Conservation (phyloP, 37 sponge, comb jelly and placozoan species). For the Amphimedon queenslandica region DNA sequence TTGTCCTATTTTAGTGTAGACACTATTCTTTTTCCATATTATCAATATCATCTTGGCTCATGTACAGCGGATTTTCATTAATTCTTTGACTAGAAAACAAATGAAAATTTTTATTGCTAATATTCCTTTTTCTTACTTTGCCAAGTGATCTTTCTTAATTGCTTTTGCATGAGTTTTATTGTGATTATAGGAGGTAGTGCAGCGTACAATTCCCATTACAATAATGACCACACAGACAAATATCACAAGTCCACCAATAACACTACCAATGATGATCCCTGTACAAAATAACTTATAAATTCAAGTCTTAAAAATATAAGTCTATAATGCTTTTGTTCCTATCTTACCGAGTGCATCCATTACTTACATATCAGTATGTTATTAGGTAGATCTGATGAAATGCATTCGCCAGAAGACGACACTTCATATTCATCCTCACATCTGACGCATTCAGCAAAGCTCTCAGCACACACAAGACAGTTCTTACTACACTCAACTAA, state of each 20-base stretch:
- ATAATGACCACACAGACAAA: background rate
- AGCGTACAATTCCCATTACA: background rate
- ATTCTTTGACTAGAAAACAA: background rate
- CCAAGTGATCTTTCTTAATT: background rate
- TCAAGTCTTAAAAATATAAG: no score
- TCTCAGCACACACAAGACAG: background rate
- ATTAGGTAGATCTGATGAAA: background rate
- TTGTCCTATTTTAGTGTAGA: no score
- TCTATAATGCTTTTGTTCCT: no score
- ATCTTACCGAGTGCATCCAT: no score
- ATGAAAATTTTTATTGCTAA: background rate
- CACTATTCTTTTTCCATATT: no score
- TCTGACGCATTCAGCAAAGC: background rate
- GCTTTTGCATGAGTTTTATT: background rate
- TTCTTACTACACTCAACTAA: no score
- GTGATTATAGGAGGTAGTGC: background rate
- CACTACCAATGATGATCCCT: background rate
- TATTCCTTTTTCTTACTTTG: background rate
- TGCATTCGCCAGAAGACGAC: background rate
- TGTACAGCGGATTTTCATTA: background rate
- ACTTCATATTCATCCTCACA: background rate
- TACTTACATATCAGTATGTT: background rate
- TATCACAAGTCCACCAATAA: background rate
- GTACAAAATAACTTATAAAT: no score
- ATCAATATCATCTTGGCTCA: background rate